phyloP scores from a whole-genome alignment of 2,113 vertebrate species.

The Coracopsis vasa region DNA sequence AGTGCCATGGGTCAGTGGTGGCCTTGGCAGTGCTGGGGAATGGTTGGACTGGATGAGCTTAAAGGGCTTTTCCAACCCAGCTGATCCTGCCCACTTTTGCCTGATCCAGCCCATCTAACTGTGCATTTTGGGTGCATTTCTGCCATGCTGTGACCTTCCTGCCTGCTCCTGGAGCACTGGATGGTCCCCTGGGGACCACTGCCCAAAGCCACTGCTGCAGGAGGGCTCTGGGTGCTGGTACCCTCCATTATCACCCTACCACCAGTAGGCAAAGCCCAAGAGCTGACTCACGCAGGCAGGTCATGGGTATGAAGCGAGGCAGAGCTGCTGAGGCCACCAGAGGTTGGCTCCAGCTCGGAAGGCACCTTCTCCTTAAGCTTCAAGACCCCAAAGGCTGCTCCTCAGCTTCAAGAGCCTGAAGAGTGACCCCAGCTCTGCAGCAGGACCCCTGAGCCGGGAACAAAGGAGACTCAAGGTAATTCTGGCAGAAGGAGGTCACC shows the following conservation, averaged over 20 bases:
- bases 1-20: not conserved
- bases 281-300: not conserved
- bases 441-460: not conserved
- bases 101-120: accelerated
- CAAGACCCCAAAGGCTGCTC: not conserved
- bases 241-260: accelerated
- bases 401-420: not conserved
- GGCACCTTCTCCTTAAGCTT: not conserved
- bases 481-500: not conserved
- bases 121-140: not conserved
- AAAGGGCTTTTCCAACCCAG: not conserved
- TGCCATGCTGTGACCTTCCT: not conserved
- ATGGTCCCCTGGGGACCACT: accelerated
- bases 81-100: not conserved
- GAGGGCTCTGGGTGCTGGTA: not conserved
- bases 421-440: not conserved
- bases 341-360: not conserved
- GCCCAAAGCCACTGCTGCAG: not conserved
- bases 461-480: not conserved
- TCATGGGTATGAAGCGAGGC: accelerated
- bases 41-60: not conserved
- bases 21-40: not conserved
- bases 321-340: not conserved
- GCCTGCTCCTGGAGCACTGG: accelerated
- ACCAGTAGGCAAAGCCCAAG: not conserved